These are phyloP conservation scores for Priocnemis perturbator DNA, from an alignment of 2,888 invertebrate genomes.

Conservation along the genomic window DNA sequence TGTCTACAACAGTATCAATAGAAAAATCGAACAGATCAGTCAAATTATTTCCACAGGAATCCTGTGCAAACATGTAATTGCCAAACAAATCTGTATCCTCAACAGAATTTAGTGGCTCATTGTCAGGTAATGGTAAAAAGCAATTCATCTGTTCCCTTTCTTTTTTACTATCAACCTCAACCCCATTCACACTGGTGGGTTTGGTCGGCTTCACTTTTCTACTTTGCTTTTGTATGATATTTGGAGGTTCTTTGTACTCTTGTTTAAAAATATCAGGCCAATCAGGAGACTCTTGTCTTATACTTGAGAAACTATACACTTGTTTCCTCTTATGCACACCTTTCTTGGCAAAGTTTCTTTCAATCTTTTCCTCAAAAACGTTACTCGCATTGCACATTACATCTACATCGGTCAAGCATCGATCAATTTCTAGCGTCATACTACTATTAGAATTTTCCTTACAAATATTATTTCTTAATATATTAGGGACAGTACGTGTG, in stretches of 20 bases:
- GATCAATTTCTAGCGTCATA: not conserved
- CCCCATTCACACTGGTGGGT: not conserved
- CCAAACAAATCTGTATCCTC: too few relatives aligned
- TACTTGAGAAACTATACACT: constrained; percentile 16
- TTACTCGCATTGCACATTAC: too few relatives aligned
- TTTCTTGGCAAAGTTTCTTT: constrained; percentile 6
- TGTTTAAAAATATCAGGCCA: constrained; percentile 9
- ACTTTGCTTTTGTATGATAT: not conserved
- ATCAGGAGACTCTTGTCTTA: constrained; percentile 13
- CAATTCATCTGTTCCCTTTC: not conserved
- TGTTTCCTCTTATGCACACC: constrained; percentile 36
- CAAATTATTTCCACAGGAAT: not conserved
- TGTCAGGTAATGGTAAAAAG: too few relatives aligned
- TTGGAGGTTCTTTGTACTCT: too few relatives aligned
- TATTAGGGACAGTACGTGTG: constrained; percentile 43
- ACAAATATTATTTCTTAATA: constrained; percentile 34
- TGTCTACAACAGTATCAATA: not conserved
- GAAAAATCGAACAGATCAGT: too few relatives aligned
- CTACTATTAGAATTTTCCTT: not conserved
- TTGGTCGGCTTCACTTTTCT: not conserved
- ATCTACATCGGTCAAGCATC: too few relatives aligned
- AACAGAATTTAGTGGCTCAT: too few relatives aligned
- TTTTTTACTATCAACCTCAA: not conserved
- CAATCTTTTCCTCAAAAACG: not conserved
- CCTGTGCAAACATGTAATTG: not conserved